These are phyloP conservation scores for Danaus chrysippus DNA, from an alignment of 2,888 invertebrate genomes.

Conservation along the genomic window DNA sequence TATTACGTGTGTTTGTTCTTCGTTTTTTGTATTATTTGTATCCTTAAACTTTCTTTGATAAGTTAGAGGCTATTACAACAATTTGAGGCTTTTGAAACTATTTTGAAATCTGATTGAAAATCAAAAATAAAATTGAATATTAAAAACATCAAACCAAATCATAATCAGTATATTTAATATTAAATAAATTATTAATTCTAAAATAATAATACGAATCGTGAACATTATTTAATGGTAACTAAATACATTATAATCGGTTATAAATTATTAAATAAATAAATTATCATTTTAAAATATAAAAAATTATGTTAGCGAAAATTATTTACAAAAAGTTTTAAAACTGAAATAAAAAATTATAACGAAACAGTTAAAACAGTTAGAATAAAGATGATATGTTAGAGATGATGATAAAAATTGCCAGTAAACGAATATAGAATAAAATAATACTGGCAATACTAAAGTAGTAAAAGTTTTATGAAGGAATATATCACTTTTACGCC, in stretches of 20 bases:
- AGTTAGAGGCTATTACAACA: too few relatives aligned
- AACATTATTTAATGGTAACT: conserved; percentile 50
- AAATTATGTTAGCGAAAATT: conserved; percentile 35
- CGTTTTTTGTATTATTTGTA: too few relatives aligned
- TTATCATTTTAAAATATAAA: conserved; percentile 36
- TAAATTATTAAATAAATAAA: conserved; percentile 58
- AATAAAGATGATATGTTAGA: conserved; percentile 6
- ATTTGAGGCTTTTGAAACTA: background rate
- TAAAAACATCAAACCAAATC: conserved; percentile 26
- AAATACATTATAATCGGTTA: conserved; percentile 37
- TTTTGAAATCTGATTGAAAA: background rate
- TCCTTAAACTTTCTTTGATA: too few relatives aligned
- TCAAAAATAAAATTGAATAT: background rate
- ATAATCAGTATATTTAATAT: conserved; percentile 28
- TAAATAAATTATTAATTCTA: conserved; percentile 27
- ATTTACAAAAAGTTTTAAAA: conserved; percentile 55
- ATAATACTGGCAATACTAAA: conserved; percentile 10
- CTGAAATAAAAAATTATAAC: conserved; percentile 8
- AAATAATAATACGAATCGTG: conserved; percentile 33
- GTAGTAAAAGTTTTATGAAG: background rate
- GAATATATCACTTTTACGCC: background rate
- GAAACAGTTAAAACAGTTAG: conserved; percentile 8
- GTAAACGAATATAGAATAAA: conserved; percentile 7
- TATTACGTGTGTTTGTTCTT: too few relatives aligned
- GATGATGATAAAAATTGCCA: conserved; percentile 7